These are phyloP conservation scores for Pteronura brasiliensis DNA, from an alignment of 2,113 vertebrate genomes.

Conservation along the genomic window DNA sequence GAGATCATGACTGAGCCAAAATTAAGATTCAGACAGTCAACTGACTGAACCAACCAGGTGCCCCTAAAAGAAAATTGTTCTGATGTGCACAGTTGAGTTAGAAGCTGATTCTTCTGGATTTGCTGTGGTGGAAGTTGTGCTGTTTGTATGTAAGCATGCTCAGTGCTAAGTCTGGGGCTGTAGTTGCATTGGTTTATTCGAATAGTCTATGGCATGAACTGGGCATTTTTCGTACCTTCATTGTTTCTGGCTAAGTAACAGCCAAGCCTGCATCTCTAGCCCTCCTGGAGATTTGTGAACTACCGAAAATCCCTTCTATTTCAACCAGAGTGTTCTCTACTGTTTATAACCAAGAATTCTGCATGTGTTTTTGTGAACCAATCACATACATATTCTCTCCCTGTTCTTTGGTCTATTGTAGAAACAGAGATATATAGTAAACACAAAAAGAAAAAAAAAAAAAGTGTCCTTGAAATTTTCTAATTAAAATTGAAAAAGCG, in stretches of 20 bases:
- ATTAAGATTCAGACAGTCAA: neutral
- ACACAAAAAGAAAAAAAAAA: neutral
- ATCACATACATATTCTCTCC: neutral
- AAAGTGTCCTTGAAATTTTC: neutral
- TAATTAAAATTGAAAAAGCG: neutral
- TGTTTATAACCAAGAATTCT: slow-evolving; percentile 15
- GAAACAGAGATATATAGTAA: neutral
- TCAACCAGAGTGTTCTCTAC: neutral
- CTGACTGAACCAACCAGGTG: neutral
- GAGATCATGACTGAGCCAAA: neutral
- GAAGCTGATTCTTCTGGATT: neutral
- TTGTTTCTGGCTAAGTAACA: neutral
- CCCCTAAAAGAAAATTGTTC: neutral
- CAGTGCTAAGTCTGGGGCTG: neutral
- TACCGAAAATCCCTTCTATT: neutral
- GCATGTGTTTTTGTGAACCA: neutral
- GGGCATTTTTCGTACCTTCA: neutral
- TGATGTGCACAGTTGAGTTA: neutral
- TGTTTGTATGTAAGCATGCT: neutral
- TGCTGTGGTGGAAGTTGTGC: neutral
- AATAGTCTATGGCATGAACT: neutral
- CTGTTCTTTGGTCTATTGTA: neutral
- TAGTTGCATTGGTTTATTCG: neutral
- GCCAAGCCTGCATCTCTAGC: neutral
- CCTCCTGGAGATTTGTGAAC: neutral